Percentiles rank a stretch among this genome's conserved stretches.
phyloP scores from a whole-genome alignment of 2,888 invertebrate genomes.

The Dicyrtoma fusca region DNA sequence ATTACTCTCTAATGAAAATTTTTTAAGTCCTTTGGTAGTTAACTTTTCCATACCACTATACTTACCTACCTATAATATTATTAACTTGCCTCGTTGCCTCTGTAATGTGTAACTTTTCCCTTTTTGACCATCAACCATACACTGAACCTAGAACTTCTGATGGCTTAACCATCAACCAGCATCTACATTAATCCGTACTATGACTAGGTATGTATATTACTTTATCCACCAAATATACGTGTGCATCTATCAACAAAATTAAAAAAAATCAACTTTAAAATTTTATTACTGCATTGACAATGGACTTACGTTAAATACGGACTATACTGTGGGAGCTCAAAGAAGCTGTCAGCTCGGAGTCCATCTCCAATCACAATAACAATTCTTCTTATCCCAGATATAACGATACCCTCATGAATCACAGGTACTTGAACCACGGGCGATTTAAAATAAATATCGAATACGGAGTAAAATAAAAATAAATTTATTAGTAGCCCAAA shows the following conservation, averaged over 20 bases:
- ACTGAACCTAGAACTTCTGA: no score
- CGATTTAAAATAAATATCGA: conserved; percentile 91
- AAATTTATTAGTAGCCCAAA: conserved; percentile 71
- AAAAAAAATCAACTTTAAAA: neutral
- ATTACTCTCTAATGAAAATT: no score
- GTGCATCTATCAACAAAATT: neutral
- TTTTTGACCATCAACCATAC: no score
- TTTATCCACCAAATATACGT: neutral
- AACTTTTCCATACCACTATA: no score
- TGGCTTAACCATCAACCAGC: no score
- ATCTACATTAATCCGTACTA: no score
- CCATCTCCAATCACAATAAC: conserved; percentile 93
- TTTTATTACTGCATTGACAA: no score
- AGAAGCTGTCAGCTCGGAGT: conserved; percentile 82
- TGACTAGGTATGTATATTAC: neutral
- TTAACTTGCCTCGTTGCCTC: no score
- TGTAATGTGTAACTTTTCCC: no score
- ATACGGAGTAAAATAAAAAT: conserved; percentile 78
- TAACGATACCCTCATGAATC: conserved; percentile 31
- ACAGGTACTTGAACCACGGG: conserved; percentile 70
- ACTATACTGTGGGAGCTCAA: conserved; percentile 61
- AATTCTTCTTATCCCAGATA: conserved; percentile 71
- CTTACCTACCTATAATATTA: no score
- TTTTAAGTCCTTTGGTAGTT: no score
- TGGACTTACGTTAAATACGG: conserved; percentile 70